Percentiles rank a stretch among this genome's conserved stretches.
phyloP scores from a whole-genome alignment of 2,797 vertebrate genomes.

The Macropodus opercularis region DNA sequence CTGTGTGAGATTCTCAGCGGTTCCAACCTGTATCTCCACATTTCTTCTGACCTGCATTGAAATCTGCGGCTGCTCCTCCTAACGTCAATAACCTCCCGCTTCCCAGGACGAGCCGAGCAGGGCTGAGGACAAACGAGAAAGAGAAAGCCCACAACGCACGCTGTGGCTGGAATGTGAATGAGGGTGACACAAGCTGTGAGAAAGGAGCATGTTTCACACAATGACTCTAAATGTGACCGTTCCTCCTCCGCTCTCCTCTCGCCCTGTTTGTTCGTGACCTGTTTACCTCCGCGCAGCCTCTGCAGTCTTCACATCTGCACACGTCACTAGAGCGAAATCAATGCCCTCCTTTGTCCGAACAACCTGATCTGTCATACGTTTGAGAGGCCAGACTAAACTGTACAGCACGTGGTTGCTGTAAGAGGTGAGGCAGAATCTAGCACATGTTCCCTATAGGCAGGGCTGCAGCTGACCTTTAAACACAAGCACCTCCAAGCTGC shows the following conservation, averaged over 20 bases:
- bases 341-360: slow-evolving; percentile 41
- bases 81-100: slow-evolving; percentile 70
- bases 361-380: slow-evolving; percentile 58
- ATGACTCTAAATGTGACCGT: slow-evolving; percentile 66
- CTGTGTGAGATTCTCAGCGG: slow-evolving; percentile 62
- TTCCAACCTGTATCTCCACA: slow-evolving; percentile 57
- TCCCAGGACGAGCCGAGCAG: slow-evolving; percentile 62
- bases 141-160: slow-evolving; percentile 41
- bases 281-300: slow-evolving; percentile 33
- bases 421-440: slow-evolving; percentile 18
- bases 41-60: slow-evolving; percentile 31
- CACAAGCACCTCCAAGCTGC: slow-evolving; percentile 51
- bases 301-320: slow-evolving; percentile 26
- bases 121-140: slow-evolving; percentile 72
- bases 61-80: slow-evolving; percentile 54
- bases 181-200: slow-evolving; percentile 44
- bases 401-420: slow-evolving; percentile 10
- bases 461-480: slow-evolving; percentile 75
- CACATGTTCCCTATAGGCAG: slow-evolving; percentile 27
- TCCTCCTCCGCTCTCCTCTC: slow-evolving; percentile 58
- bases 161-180: slow-evolving; percentile 67
- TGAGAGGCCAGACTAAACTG: slow-evolving; percentile 34
- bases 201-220: slow-evolving; percentile 63
- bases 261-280: slow-evolving; percentile 29
- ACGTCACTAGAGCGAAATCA: slow-evolving; percentile 44